Conservation (phyloP, 2,888 invertebrate genomes). For the Drosophila rellima region DNA sequence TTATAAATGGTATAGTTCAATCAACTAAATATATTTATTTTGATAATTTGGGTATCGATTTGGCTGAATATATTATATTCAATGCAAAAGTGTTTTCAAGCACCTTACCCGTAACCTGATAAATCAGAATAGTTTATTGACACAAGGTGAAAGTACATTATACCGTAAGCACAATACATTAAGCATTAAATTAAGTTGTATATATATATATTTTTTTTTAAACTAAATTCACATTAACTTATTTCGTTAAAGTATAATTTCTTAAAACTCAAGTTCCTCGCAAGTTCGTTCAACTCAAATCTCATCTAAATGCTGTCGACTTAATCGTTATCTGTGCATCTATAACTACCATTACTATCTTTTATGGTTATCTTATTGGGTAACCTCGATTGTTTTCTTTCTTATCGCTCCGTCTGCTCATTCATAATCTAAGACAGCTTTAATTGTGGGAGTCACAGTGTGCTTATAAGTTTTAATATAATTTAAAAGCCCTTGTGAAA, state of each 20-base stretch:
- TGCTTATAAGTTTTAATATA: conserved; percentile 22
- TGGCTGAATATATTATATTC: no score
- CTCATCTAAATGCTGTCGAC: conserved; percentile 1
- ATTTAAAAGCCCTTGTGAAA: conserved; percentile 32
- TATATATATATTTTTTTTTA: no score
- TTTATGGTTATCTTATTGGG: conserved; percentile 11
- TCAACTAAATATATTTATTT: no score
- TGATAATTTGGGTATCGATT: no score
- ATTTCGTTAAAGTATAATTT: background rate
- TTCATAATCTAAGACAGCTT: conserved; percentile 15
- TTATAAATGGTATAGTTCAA: no score
- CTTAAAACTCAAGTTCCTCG: background rate
- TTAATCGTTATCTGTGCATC: conserved; percentile 14
- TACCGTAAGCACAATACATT: no score
- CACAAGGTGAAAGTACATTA: no score
- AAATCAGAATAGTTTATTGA: no score
- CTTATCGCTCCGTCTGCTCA: conserved; percentile 13
- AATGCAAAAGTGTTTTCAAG: no score
- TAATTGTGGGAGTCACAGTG: conserved; percentile 36
- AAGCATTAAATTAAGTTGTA: no score
- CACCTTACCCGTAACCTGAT: no score
- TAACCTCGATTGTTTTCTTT: conserved; percentile 3
- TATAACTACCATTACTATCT: conserved; percentile 7
- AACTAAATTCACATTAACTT: no score
- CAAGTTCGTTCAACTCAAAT: conserved; percentile 13